Percentiles rank a stretch among this genome's conserved stretches.
phyloP scores from a whole-genome alignment of 2,113 vertebrate species.

The Pelodiscus sinensis region DNA sequence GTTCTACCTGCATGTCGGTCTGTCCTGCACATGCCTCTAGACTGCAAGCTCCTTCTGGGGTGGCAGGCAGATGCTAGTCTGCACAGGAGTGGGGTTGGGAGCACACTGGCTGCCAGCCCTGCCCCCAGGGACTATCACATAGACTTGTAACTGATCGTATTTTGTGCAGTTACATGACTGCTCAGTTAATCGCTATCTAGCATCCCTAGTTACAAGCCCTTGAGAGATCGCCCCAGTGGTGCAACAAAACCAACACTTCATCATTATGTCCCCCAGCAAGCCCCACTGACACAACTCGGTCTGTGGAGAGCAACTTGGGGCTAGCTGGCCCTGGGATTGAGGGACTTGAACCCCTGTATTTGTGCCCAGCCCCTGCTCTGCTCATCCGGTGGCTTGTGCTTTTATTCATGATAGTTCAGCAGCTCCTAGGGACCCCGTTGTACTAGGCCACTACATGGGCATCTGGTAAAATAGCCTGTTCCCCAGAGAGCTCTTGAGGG shows the following conservation, averaged over 20 bases:
- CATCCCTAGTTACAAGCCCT: neutral
- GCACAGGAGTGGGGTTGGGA: too few species aligned
- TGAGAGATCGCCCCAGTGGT: neutral
- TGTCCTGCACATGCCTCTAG: fast-evolving
- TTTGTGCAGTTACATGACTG: too few species aligned
- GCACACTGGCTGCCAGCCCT: too few species aligned
- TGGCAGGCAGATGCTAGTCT: neutral
- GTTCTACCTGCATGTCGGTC: neutral
- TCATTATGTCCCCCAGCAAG: neutral
- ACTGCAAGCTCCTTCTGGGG: neutral
- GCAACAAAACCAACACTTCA: neutral
- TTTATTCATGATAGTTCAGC: neutral
- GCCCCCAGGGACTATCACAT: too few species aligned
- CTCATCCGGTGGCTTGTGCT: neutral
- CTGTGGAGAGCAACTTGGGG: neutral
- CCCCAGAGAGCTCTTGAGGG: neutral
- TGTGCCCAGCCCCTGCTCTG: neutral
- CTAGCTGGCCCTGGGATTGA: neutral
- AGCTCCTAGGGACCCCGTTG: neutral
- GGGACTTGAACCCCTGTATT: neutral
- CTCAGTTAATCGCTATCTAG: too few species aligned
- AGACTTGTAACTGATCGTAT: too few species aligned
- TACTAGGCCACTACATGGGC: neutral
- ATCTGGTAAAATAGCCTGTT: neutral
- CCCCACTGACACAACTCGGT: neutral